Base-by-base conservation (phyloP, 2,797 vertebrate genomes). In the Acestrorhynchus altus region DNA sequence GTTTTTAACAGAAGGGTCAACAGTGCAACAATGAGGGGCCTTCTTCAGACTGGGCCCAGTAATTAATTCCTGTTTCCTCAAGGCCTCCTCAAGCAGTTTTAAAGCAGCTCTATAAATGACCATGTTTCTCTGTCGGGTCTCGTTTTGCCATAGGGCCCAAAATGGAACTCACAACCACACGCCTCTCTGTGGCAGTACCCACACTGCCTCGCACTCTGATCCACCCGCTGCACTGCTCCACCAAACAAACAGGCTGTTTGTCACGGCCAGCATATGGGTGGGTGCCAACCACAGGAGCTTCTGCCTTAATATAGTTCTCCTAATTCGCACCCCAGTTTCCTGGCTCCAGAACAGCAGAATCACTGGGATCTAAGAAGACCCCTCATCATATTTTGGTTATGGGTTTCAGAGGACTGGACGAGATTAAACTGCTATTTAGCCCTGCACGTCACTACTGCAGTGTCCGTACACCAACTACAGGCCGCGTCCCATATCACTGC, bases 41-140 rank as follows among this genome's bases (percentile, higher is more conserved):
- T 77, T 72, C 54, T 76, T 81, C 39, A 31, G 59, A 28, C 67
- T 65, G 52, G 51, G 64, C 73, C 46, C 28, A 64, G 60, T 76
- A 76, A 80, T 76, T 76, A 71, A 80, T 80, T 80, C 65, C 60
- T n/a, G 60, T 76, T 72, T 57, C 67, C 59, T 57, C 57, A 35
- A 18, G 26, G 59, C 67, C 60, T 57, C 67, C 65, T 56, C 12
- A 31, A 59, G 56, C 28, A 31, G 57, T 18, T 60, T 60, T 31
- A 5, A 60, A 60, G 10, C 56, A 12, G 26, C 59, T 39, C 28
- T 39, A 39, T 61, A 61, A 35, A 61, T 61, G 31, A 61, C 26
- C 0, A 1, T 59, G 31, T 57, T 28, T 28, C 26, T 57, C 54
- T 57, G 15, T 15, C 18, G 26, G 56, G 31, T 59, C 13, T 35